Percentiles rank a stretch among this genome's conserved stretches.
phyloP scores from a whole-genome alignment of 2,113 vertebrate species.

The Octodon degus region DNA sequence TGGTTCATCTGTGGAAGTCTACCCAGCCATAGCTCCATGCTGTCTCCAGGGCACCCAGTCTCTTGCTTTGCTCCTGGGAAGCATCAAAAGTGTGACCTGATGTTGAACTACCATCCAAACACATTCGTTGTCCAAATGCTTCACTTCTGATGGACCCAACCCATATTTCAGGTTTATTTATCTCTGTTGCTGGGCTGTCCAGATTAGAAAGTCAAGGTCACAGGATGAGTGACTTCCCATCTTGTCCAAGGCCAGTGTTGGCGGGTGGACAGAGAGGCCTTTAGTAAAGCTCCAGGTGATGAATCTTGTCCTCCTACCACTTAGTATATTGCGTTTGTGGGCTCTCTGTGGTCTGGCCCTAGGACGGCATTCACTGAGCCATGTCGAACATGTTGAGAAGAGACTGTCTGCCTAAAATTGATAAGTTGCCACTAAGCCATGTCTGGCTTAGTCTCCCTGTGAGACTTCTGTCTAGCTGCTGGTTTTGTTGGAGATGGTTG shows the following conservation, averaged over 20 bases:
- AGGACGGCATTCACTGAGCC: background rate
- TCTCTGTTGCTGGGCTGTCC: conserved; percentile 47
- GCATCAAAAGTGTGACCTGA: background rate
- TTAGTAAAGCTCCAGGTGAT: conserved; percentile 28
- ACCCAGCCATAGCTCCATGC: no score
- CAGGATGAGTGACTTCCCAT: conserved; percentile 9
- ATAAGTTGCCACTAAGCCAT: background rate
- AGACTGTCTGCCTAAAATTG: background rate
- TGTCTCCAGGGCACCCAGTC: background rate
- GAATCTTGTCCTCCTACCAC: background rate
- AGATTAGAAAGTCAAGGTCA: background rate
- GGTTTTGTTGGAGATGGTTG: background rate
- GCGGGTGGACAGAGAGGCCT: background rate
- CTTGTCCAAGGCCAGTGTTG: background rate
- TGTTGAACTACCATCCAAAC: background rate
- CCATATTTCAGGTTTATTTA: conserved; percentile 50
- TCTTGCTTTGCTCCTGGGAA: background rate
- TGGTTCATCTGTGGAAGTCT: background rate
- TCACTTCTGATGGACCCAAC: background rate
- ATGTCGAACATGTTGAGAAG: background rate
- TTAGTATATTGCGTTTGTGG: background rate
- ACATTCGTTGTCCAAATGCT: background rate
- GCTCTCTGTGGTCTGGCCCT: background rate
- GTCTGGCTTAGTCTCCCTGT: background rate
- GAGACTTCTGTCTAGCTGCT: background rate